Evolutionary conservation across 2,888 invertebrate species (phyloP).

Genomic region (Apodemia hepburni): DNA sequence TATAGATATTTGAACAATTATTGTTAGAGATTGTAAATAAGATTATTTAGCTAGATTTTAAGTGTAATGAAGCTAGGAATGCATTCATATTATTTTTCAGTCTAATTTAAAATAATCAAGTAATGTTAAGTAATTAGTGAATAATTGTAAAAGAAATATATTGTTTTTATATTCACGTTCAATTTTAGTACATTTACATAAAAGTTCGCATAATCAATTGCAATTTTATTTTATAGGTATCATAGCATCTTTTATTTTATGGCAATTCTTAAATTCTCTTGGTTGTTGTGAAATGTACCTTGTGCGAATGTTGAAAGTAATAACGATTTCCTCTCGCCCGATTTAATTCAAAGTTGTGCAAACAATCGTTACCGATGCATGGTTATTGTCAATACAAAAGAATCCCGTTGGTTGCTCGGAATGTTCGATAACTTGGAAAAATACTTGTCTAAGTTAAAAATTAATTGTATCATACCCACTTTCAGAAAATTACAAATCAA

Average conservation of each 20-base stretch:
- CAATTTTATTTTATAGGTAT: constrained; percentile 5
- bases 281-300: too few species aligned
- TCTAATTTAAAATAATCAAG: constrained; percentile 54
- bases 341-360: too few species aligned
- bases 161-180: constrained; percentile 24
- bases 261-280: background rate
- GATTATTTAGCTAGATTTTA: constrained; percentile 65
- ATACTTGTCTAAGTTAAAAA: too few species aligned
- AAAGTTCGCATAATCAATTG: background rate
- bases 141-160: constrained; percentile 26
- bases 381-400: too few species aligned
- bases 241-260: background rate
- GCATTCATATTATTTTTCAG: constrained; percentile 72
- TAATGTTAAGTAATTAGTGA: constrained; percentile 46
- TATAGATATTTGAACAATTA: constrained; percentile 62
- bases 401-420: too few species aligned
- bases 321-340: too few species aligned
- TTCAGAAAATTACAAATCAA: too few species aligned
- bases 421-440: too few species aligned
- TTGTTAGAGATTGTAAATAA: constrained; percentile 70
- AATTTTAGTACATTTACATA: constrained; percentile 10
- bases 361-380: too few species aligned
- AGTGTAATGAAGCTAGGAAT: constrained; percentile 68
- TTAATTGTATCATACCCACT: too few species aligned
- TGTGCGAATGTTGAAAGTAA: too few species aligned